Base-by-base conservation (phyloP, 2,797 vertebrate species). In the Enteromius thamalakanensis region DNA sequence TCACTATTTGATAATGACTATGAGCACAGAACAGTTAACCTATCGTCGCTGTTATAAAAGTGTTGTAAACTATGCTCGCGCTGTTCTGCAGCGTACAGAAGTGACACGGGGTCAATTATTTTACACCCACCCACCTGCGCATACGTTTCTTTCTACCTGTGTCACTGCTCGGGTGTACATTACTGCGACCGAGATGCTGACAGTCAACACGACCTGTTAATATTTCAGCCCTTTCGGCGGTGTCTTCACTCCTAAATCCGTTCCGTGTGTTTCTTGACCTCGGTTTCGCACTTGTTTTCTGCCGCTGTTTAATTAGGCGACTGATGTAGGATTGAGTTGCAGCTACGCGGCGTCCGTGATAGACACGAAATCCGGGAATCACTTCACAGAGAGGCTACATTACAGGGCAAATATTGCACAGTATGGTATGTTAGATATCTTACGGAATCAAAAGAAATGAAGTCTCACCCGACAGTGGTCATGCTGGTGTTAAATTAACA, bases 151-250 rank as follows among this genome's bases (percentile, higher is more conserved):
- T 55, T 76, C 3, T 47, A 64, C 68, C 53, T 37, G 77, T 87
- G 85, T 77, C 78, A 62, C 80, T 64, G 58, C 81, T 76, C 7
- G 68, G 85, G 86, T 86, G 87, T 94, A 87, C 72, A 87, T 94
- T 94, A 92, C 92, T 69, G 72, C 32, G 72, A 69, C 34, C 2
- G 37, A 89, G 82, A 68, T 55, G 40, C 83, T 89, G 80, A 86
- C 92, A 88, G 91, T 92, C 90, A 90, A 91, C 90, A 86, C 84
- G 58, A 47, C n/a, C 8, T 14, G 80, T 95, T 65, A 94, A 96
- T 95, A 91, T 94, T 96, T 94, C 87, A 96, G 74, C 78, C 76
- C 47, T 79, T 55, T 82, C 68, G 84, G 89, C 82, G 55, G 79
- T 88, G 89, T 86, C 86, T 88, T 84, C 80, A 74, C 80, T 87